Base-by-base conservation (phyloP, 2,888 invertebrate genomes). In the Trissolcus brochymenae region DNA sequence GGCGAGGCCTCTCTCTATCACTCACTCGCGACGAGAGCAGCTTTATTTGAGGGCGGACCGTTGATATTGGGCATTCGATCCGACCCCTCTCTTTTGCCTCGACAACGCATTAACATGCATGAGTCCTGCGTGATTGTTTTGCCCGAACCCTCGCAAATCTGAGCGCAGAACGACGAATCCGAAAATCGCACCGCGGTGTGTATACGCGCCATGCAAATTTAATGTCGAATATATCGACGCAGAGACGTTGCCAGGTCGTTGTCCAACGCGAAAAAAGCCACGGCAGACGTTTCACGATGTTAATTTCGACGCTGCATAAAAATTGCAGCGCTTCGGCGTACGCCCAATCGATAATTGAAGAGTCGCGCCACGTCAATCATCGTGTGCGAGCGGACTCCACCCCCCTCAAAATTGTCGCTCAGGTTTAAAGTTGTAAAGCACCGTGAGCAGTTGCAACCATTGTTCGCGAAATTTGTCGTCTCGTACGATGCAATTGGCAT, bases 91-190 rank as follows among this genome's bases (percentile, higher is more conserved):
- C 72, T 57, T 49, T 56, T 49, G 13, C 60, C 85, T 84, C 85
- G 85, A 87, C 88, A 88, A 87, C 86, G 87, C 88, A 89, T 89
- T 89, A 89, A 89, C 88, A 88, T 89, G 88, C 88, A 89, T 89
- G 88, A 88, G 87, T 85, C 86, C 87, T 85, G 86, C 86, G 86
- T 88, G 88, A 89, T 89, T 88, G 87, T 88, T 88, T 88, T 87
- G 85, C 85, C 85, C 87, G 84, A 82, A 83, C 84, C 85, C 86
- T 78, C 78, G 73, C 64, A 76, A 80, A 78, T 80, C 79, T 76
- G 76, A 75, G 64, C 55, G 67, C 72, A 70, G 75, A 75, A 62
- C 76, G 76, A 53, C 71, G 80, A 71, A 79, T 77, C 71, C 79
- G 80, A 78, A 80, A 80, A 80, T 79, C 79, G 78, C 74, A 59